A percentile compares a stretch with the other conserved stretches of the same genome.
These are phyloP conservation scores for Forbesichthys papilliferus DNA, from an alignment of 2,113 vertebrate species.

Conservation along the genomic window DNA sequence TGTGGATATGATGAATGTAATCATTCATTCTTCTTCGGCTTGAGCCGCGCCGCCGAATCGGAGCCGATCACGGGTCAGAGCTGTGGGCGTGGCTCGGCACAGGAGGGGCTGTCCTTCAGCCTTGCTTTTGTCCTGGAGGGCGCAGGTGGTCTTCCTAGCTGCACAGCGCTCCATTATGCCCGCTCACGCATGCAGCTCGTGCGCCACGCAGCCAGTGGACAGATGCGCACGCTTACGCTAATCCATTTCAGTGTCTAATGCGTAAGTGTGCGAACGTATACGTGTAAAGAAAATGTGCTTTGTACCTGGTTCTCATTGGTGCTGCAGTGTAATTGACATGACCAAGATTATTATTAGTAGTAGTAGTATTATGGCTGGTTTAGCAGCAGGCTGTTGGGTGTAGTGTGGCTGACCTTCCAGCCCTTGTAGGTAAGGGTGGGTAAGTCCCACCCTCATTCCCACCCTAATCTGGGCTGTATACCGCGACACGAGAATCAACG, in stretches of 20 bases:
- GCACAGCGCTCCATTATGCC: no score
- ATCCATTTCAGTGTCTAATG: no score
- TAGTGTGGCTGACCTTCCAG: slow-evolving; percentile 5
- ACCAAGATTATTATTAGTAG: no score
- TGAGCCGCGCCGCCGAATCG: slow-evolving; percentile 27
- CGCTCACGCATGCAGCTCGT: no score
- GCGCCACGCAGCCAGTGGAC: no score
- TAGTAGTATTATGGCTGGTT: neutral
- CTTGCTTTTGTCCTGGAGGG: neutral
- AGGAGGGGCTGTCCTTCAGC: neutral
- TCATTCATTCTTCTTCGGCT: slow-evolving; percentile 62
- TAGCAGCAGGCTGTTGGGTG: no score
- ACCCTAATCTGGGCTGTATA: slow-evolving; percentile 26
- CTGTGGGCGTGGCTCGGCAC: slow-evolving; percentile 16
- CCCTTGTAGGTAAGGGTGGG: slow-evolving; percentile 12
- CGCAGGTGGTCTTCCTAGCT: no score
- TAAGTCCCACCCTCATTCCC: neutral
- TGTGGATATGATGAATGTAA: slow-evolving; percentile 67
- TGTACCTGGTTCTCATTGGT: no score
- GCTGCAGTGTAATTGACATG: no score
- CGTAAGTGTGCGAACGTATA: no score
- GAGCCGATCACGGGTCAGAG: slow-evolving; percentile 33
- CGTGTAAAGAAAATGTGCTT: no score
- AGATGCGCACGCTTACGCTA: no score
- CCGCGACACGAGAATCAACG: slow-evolving; percentile 50